A percentile compares a stretch with the other conserved stretches of the same genome.
Conservation (phyloP, 92 coral and sea anemone genomes). For the Chrysogorgia sp. region DNA sequence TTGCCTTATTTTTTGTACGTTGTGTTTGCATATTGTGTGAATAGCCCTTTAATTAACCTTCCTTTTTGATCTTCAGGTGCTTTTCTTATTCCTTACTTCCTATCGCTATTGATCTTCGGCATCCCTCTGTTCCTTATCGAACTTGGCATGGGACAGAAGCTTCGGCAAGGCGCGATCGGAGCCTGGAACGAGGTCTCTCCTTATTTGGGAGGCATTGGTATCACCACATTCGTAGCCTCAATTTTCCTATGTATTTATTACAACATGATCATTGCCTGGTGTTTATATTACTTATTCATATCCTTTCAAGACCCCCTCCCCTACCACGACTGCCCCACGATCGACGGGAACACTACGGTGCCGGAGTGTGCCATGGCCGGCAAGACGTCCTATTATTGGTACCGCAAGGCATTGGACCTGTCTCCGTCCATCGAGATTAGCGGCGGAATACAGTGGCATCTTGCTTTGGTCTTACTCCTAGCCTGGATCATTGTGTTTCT, state of each 20-base stretch:
- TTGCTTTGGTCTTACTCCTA: slow-evolving; percentile 60
- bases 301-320: slow-evolving; percentile 90
- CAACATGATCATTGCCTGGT: slow-evolving; percentile 91
- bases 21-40: no score
- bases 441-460: slow-evolving; percentile 68
- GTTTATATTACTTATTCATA: slow-evolving; percentile 84
- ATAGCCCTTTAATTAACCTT: no score
- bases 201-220: slow-evolving; percentile 91
- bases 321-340: slow-evolving; percentile 66
- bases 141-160: slow-evolving; percentile 93
- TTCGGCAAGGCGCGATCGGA: slow-evolving; percentile 84
- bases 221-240: slow-evolving; percentile 77
- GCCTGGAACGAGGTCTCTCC: slow-evolving; percentile 93
- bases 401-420: slow-evolving; percentile 59
- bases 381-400: slow-evolving; percentile 74
- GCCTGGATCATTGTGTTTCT: slow-evolving; percentile 70
- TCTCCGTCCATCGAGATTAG: slow-evolving; percentile 57
- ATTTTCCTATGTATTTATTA: slow-evolving; percentile 77
- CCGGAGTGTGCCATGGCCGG: slow-evolving; percentile 62
- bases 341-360: slow-evolving; percentile 37
- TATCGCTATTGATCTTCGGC: slow-evolving; percentile 76
- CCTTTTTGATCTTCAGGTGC: slow-evolving; percentile 65
- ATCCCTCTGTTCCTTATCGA: slow-evolving; percentile 88
- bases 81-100: slow-evolving; percentile 82
- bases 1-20: no score